phyloP scores from a whole-genome alignment of 1,140 invertebrate genomes.

The Calliopsis andreniformis region DNA sequence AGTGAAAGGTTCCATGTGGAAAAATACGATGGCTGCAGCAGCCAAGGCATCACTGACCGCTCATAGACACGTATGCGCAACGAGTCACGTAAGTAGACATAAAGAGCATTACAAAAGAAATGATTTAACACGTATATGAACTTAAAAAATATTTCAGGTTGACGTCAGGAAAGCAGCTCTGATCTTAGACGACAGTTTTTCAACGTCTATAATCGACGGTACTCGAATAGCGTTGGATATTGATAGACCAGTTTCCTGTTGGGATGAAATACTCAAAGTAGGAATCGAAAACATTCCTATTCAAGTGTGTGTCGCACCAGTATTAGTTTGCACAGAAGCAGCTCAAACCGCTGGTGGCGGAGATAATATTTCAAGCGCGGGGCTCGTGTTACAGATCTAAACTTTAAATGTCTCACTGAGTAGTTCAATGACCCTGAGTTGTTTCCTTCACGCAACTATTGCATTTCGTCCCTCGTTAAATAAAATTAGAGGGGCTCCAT shows the following conservation, averaged over 20 bases:
- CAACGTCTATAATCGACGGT: constrained; percentile 83
- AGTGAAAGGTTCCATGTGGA: constrained; percentile 86
- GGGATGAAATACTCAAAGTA: constrained; percentile 85
- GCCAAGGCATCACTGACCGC: constrained; percentile 93
- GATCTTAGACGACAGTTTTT: constrained; percentile 93
- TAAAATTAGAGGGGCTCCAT: constrained; percentile 11
- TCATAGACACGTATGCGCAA: constrained; percentile 92
- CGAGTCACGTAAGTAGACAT: constrained; percentile 81
- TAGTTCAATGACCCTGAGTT: background rate
- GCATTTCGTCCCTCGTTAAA: background rate
- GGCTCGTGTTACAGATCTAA: constrained; percentile 89
- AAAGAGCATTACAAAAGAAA: background rate
- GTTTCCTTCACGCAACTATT: background rate
- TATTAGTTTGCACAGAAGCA: constrained; percentile 91
- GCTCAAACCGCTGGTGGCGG: constrained; percentile 93
- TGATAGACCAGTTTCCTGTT: constrained; percentile 91
- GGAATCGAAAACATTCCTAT: constrained; percentile 80
- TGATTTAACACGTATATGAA: background rate
- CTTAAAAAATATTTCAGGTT: constrained; percentile 79
- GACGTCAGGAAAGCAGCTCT: constrained; percentile 87
- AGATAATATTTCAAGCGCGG: constrained; percentile 94
- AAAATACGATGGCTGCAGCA: constrained; percentile 89
- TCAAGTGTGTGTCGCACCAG: constrained; percentile 91
- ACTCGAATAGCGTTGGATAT: constrained; percentile 85
- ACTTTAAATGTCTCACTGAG: background rate